Base-by-base conservation (phyloP, 2,113 vertebrate species). In the Strix aluco region DNA sequence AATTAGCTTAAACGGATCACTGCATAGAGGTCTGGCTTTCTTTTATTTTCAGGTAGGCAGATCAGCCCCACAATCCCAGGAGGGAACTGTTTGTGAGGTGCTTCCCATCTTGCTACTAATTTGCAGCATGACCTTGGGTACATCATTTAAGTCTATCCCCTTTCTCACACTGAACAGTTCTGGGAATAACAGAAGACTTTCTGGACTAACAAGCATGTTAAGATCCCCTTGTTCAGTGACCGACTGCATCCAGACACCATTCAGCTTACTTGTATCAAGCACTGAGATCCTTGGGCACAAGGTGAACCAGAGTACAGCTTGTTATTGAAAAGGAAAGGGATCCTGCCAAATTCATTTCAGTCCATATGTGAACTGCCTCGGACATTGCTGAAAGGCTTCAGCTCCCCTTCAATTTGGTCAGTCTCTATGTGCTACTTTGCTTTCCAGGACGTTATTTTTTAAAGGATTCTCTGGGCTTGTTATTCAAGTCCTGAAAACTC, bases 251-350 rank as follows among this genome's bases (percentile, higher is more conserved):
- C 52, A 29, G 15, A 63, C 25, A 72, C 54, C 11, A 6, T 38
- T 70, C 26, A 27, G 23, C 26, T 79, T 15, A 42, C 10, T n/a
- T 52, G 16, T 23, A 21, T 3, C 22, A 63, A 73, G 42, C 8
- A 19, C 36, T 44, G 90, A 86, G 74, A 90, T 34, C 38, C 47
- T 34, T 42, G n/a, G 21, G 54, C 20, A 34, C 15, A 11, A 42
- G 52, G 40, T 40, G 40, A 87, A 40, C 6, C 47, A 40, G 54
- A 65, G 40, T 11, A 40, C 2, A 4, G 46, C 44, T 85, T 3
- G 0, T 66, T 74, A 67, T 22, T 0, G 0, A 71, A 66, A 34
- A 34, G 25, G 6, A 77, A 44, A 70, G 46, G 26, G 32, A 62
- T 78, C 15, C 57, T 63, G 46, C 27, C 40, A 88, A 77, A 47